Base-by-base conservation (phyloP, 2,888 invertebrate genomes). In the Alitta virens region DNA sequence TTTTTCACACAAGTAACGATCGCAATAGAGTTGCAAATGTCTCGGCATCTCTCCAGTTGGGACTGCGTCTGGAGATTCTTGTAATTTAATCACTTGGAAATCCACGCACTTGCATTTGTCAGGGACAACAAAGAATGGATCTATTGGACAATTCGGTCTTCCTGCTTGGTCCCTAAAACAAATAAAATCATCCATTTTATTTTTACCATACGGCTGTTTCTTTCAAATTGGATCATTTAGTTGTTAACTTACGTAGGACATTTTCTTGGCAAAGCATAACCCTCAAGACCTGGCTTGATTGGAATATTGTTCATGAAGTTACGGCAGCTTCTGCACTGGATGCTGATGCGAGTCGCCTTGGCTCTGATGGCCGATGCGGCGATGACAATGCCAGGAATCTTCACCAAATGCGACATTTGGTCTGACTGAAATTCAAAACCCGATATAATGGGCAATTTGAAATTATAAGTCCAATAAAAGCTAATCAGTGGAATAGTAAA, bases 11-110 rank as follows among this genome's bases (percentile, higher is more conserved):
- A 99, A 84, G 78, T 90, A 89, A 26, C 97, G 88, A 78, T 99
- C 99, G 76, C 92, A 92, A 81, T 93, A 99, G 5, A 99, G 85
- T 70, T 93, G 91, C 74, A 99, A 85, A 82, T 99, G 98, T 0
- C 99, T 87, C 0, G 99, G 98, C 86, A 99, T 92, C 85, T 99
- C 99, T 52, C 99, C 98, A 77, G 97, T 95, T 0, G 95, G 95
- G 63, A 94, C 90, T 67, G 88, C 89, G 80, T 99, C 98, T 0
- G 96, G 95, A 23, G 93, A 84, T 83, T 99, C 99, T 86, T 99
- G 98, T 14, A 98, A 83, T 82, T 97, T 99, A n/a, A 99, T 82
- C 0, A 92, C 90, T 88, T 99, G 99, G 79, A 94, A 99, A 84
- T 99, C 98, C 25, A 98, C 92, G 82, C 98, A 99, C 71, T 89